Base-by-base conservation (phyloP, 2,113 vertebrate genomes). In the Carassius carassius region DNA sequence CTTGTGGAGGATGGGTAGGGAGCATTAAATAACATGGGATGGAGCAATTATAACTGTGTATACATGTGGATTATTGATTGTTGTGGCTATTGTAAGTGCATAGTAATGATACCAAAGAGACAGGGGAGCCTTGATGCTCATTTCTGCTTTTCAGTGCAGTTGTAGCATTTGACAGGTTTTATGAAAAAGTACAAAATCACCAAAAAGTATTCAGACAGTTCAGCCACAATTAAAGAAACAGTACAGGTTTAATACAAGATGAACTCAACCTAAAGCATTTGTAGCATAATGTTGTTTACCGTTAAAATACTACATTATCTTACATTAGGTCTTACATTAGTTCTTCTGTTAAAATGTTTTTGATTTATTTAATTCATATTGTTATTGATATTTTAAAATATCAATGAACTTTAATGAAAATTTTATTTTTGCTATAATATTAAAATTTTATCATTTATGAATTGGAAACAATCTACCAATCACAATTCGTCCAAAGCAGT, bases 21-120 rank as follows among this genome's bases (percentile, higher is more conserved):
- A 32, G 49, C 49, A 54, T 76, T 49, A 76, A 76, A 76, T 32
- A 54, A 32, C 74, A 76, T 54, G 54, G 76, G 29, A 41, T n/a
- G 54, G 19, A 60, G 76, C 74, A 19, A 32, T 76, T 76, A 51
- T 76, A 54, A 29, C 5, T 5, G 74, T 54, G 49, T 56, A n/a
- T 54, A 76, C 74, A 76, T 76, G 74, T 54, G 74, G 16, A 76
- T 76, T 54, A 76, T 76, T 76, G 49, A 76, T 76, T 76, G 74
- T 32, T 32, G 47, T 21, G 74, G 47, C 74, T 51, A 75, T 51
- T 75, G n/a, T 51, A 49, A 74, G 41, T 74, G 44, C 44, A 74
- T 75, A 49, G 25, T 2, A 72, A 72, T 75, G 44, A 75, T 75
- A 75, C 72, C 25, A 14, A 76, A 54, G 74, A 19, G 14, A 19